These are phyloP conservation scores for Paedocypris micromegethes DNA, from an alignment of 2,797 vertebrate genomes.

Conservation along the genomic window DNA sequence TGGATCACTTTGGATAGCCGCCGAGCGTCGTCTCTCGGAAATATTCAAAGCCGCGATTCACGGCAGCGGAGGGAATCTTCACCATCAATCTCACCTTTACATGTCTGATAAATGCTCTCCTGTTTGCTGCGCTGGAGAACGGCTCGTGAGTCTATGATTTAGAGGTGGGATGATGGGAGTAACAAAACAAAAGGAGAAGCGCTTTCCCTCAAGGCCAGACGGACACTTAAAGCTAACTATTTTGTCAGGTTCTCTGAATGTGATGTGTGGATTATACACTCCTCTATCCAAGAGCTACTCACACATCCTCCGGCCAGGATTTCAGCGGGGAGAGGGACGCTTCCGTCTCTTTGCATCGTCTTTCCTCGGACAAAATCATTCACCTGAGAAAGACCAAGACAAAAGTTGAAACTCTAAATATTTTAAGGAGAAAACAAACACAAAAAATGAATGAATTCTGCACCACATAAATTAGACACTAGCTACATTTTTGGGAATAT, in stretches of 20 bases:
- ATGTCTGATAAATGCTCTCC: constrained; percentile 33
- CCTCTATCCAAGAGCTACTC: constrained; percentile 58
- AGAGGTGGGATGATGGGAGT: constrained; percentile 37
- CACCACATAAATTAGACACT: no score
- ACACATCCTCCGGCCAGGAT: constrained; percentile 82
- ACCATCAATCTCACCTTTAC: constrained; percentile 3
- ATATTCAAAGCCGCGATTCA: neutral
- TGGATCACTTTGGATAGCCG: constrained; percentile 45
- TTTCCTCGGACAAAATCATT: constrained; percentile 87
- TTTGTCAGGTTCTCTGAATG: neutral
- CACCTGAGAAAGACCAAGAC: constrained; percentile 62
- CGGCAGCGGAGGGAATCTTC: constrained; percentile 10
- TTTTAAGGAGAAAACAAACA: neutral
- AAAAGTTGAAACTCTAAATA: neutral
- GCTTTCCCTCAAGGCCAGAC: constrained; percentile 28
- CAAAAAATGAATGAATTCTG: neutral
- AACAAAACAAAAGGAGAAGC: constrained; percentile 39
- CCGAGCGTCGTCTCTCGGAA: neutral
- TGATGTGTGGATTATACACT: constrained; percentile 15
- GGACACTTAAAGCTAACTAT: constrained; percentile 25
- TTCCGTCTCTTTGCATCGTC: constrained; percentile 70
- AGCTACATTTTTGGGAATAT: no score
- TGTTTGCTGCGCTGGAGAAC: constrained; percentile 16
- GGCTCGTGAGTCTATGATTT: constrained; percentile 41
- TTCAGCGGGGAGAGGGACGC: constrained; percentile 71